Base-by-base conservation (phyloP, 2,797 vertebrate species). In the Mastacembelus armatus region DNA sequence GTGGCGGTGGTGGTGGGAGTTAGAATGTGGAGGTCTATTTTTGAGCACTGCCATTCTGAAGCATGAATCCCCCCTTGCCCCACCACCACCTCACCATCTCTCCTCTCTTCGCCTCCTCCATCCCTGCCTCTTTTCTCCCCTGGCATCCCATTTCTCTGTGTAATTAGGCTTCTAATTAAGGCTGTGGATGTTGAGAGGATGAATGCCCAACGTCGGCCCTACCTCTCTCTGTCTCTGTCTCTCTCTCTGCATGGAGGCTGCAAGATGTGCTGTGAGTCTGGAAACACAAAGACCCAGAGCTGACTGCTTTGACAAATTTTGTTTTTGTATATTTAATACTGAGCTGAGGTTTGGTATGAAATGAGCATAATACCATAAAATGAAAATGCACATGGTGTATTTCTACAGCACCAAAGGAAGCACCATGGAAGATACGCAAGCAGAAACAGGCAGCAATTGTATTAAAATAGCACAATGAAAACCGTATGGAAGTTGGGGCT, bases 81-180 rank as follows among this genome's bases (percentile, higher is more conserved):
- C 39, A 40, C 54, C 66, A 26, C 54, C 67, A 68, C 77, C 60
- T 65, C 40, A 2, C 57, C 71, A 66, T 32, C 67, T 42, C 57
- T 57, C 55, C 49, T 54, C 72, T 61, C 47, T 72, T 72, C 52
- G 44, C 66, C 63, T 74, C 71, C 54, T 65, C 62, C 60, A 54
- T 71, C 63, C 71, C 66, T 67, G 66, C 64, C 64, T 61, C 44
- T 51, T 73, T 32, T 72, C 78, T 79, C 83, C 66, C 67, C 85
- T 68, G 80, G 80, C 80, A 72, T 85, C 57, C 68, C 75, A 86
- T 84, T 85, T 83, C 75, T 80, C 84, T 83, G 84, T 88, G 83
- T 89, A 92, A 91, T 93, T 90, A 90, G 69, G 45, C 76, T 71
- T 84, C 86, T 90, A 91, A 92, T 89, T 85, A 89, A 80, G 80